Evolutionary conservation across 35 echinoderm and acorn worm species (phyloP).

Genomic region (Stichopus chloronotus): DNA sequence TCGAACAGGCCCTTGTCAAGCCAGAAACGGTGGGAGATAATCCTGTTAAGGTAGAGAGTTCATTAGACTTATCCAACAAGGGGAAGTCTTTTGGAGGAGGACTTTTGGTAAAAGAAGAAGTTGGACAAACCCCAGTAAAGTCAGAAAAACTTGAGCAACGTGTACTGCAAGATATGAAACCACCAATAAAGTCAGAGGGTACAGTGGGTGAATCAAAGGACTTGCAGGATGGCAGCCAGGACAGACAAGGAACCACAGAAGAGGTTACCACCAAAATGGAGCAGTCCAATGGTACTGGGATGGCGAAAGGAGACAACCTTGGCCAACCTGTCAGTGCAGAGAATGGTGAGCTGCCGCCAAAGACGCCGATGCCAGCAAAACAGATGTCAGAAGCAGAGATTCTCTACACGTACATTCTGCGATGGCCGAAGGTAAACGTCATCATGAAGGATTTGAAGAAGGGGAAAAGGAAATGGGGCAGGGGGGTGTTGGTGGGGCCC

Average conservation of each 20-base stretch:
- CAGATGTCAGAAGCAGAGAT: slow-evolving; percentile 58
- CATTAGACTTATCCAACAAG: background rate
- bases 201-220: slow-evolving; percentile 35
- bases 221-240: slow-evolving; percentile 31
- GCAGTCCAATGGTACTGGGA: background rate
- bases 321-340: background rate
- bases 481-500: too few relatives aligned
- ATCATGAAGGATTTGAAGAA: background rate
- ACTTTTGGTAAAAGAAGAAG: background rate
- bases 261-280: slow-evolving; percentile 1
- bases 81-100: background rate
- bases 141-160: too few relatives aligned
- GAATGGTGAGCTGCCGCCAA: background rate
- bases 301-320: background rate
- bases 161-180: background rate
- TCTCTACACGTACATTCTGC: slow-evolving; percentile 41
- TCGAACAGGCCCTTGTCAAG: background rate
- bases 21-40: background rate
- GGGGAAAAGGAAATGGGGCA: background rate
- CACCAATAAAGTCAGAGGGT: background rate
- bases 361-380: background rate
- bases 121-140: background rate
- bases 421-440: slow-evolving; percentile 80
- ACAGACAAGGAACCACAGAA: background rate
- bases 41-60: background rate